Evolutionary conservation across 2,113 vertebrate genomes (phyloP).

Genomic region (Phoxinus phoxinus): DNA sequence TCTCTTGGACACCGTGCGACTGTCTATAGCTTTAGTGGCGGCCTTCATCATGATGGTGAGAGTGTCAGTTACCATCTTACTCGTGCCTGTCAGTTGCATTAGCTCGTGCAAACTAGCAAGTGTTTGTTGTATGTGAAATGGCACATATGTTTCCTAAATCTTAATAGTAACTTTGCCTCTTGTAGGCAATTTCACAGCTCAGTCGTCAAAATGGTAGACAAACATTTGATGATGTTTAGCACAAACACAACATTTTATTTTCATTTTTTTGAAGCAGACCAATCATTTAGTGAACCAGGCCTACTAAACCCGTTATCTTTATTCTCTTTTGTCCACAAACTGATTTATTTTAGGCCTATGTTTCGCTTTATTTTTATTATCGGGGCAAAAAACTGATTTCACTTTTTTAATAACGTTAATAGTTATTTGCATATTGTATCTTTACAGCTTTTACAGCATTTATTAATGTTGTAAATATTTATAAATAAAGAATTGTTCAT

Average conservation of each 20-base stretch:
- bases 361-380: background rate
- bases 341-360: background rate
- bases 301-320: background rate
- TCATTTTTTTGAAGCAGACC: background rate
- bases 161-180: constrained; percentile 14
- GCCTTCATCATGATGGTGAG: constrained; percentile 71
- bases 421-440: background rate
- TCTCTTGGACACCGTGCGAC: constrained; percentile 65
- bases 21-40: constrained; percentile 62
- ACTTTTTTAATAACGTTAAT: background rate
- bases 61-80: constrained; percentile 63
- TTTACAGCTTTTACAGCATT: background rate
- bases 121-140: constrained; percentile 74
- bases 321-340: background rate
- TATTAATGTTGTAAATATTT: background rate
- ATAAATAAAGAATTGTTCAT: background rate
- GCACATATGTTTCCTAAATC: constrained; percentile 68
- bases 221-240: background rate
- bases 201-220: background rate
- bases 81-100: constrained; percentile 66
- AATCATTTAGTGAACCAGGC: background rate
- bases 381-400: background rate
- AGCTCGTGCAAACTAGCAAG: constrained; percentile 67
- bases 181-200: constrained; percentile 1
- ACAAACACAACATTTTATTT: background rate